Conservation (phyloP, 35 echinoderm and acorn worm species). For the Lytechinus variegatus region DNA sequence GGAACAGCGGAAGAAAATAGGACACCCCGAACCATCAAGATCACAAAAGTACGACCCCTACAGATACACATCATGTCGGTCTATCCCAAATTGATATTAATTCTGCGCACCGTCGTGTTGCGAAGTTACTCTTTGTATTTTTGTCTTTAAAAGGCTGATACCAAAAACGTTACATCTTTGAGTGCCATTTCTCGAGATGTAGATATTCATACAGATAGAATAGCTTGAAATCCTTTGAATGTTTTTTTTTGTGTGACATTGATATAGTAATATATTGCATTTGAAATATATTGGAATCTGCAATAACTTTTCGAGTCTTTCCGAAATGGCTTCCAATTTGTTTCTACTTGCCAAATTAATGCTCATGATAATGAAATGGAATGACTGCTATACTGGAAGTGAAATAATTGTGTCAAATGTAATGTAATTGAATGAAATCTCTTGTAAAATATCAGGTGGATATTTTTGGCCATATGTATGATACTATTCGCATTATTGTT, state of each 20-base stretch:
- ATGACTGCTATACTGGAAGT: background rate
- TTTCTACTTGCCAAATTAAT: background rate
- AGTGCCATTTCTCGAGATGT: background rate
- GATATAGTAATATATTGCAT: conserved; percentile 7
- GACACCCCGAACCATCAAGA: background rate
- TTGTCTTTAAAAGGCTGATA: background rate
- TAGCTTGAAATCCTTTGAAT: background rate
- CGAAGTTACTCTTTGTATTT: background rate
- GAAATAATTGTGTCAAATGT: background rate
- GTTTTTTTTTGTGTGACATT: background rate
- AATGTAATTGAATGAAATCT: background rate
- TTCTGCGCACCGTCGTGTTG: background rate
- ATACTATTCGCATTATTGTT: no score
- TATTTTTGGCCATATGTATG: no score
- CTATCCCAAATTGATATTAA: background rate
- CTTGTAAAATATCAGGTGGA: background rate
- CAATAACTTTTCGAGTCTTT: background rate
- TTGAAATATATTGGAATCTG: background rate
- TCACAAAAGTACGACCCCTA: conserved; percentile 9
- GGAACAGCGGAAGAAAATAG: conserved; percentile 32
- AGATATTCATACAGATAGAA: background rate
- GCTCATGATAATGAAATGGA: background rate
- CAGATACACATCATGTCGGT: background rate
- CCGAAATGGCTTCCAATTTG: conserved; percentile 10
- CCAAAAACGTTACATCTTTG: background rate